These are phyloP conservation scores for Stenoptilia bipunctidactyla DNA, from an alignment of 2,888 invertebrate species.

Conservation along the genomic window DNA sequence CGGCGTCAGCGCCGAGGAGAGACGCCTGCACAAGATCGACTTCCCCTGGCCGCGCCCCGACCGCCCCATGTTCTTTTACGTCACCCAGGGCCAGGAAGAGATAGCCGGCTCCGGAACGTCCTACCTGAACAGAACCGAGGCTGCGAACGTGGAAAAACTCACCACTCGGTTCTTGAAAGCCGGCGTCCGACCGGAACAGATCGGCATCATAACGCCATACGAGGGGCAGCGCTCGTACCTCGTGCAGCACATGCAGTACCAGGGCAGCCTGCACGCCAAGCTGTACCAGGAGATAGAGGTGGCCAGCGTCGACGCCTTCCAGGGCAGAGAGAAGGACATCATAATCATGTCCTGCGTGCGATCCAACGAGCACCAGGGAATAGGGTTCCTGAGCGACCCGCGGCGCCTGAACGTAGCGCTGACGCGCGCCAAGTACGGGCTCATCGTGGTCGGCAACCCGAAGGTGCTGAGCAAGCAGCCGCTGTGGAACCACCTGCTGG, in stretches of 20 bases:
- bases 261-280: conserved; percentile 96
- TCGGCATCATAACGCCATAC: conserved; percentile 98
- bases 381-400: conserved; percentile 98
- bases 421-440: conserved; percentile 96
- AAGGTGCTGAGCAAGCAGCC: conserved; percentile 98
- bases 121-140: conserved; percentile 97
- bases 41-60: conserved; percentile 98
- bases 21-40: conserved; percentile 89
- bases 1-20: conserved; percentile 97
- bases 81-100: conserved; percentile 98
- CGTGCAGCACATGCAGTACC: conserved; percentile 99
- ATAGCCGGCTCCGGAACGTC: conserved; percentile 99
- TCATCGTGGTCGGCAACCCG: conserved; percentile 98
- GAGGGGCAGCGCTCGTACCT: conserved; percentile 98
- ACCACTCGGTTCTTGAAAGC: conserved; percentile 94
- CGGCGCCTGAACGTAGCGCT: conserved; percentile 97
- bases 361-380: conserved; percentile 98
- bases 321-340: conserved; percentile 98
- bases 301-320: conserved; percentile 99
- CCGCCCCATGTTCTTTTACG: conserved; percentile 99
- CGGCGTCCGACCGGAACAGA: conserved; percentile 97
- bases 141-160: conserved; percentile 98
- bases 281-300: conserved; percentile 99
- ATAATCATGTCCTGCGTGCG: conserved; percentile 99
- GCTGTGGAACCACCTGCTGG: conserved; percentile 97